Evolutionary conservation across 2,888 invertebrate species (phyloP).

Genomic region (Macaria notata): DNA sequence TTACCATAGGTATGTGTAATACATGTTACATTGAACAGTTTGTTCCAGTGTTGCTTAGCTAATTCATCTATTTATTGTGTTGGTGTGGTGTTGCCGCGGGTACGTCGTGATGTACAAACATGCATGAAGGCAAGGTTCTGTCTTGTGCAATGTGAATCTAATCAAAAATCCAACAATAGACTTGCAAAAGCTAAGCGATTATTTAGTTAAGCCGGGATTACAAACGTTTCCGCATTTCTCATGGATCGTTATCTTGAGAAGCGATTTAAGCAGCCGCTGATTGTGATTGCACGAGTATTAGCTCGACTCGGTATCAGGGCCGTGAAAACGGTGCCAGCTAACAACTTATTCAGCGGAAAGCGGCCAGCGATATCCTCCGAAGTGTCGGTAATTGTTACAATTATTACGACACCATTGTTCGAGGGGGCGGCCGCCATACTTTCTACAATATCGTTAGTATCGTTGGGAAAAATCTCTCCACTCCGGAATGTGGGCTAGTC

Average conservation of each 20-base stretch:
- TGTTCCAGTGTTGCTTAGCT: no score
- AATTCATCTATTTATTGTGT: no score
- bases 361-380: conserved; percentile 48
- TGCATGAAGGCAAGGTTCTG: conserved; percentile 5
- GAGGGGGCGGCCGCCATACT: conserved; percentile 49
- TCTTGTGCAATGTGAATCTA: conserved; percentile 25
- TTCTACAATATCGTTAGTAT: conserved; percentile 43
- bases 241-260: conserved; percentile 37
- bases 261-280: conserved; percentile 27
- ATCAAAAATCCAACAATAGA: conserved; percentile 24
- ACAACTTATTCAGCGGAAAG: conserved; percentile 42
- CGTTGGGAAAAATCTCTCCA: conserved; percentile 38
- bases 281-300: conserved; percentile 33
- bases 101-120: conserved; percentile 9
- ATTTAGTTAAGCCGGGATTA: conserved; percentile 27
- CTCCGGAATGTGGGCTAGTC: conserved; percentile 50
- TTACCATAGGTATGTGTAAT: no score
- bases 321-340: conserved; percentile 51
- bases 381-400: conserved; percentile 55
- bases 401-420: conserved; percentile 63
- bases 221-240: conserved; percentile 33
- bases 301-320: no score
- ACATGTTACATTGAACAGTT: no score
- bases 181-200: conserved; percentile 25
- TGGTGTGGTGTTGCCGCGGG: no score